Evolutionary conservation across 2,888 invertebrate genomes (phyloP), one percentile per base, ranked within the genome.

Genomic region (Cheilosia pagana): DNA sequence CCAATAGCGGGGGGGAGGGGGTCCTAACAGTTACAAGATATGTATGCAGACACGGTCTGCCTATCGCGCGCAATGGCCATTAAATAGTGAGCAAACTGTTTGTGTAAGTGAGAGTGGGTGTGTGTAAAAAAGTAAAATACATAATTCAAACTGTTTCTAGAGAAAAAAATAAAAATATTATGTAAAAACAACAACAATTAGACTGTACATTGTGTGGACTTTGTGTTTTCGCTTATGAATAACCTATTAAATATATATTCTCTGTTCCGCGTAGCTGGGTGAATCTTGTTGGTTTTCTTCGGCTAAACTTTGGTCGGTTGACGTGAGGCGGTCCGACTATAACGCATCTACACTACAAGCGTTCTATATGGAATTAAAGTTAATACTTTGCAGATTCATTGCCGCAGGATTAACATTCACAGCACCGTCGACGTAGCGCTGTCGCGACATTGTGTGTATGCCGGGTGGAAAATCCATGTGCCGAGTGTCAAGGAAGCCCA

Each of bases 351-450:
- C 53, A 45, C 23, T 70, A 62, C 48, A 63, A 88, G 90, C 89
- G 89, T 90, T 90, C 95, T 95, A 96, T 94, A 96, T 95, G 89
- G 95, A 94, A 91, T 95, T 95, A 88, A 96, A 96, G 91, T 95
- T 96, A 85, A 96, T 94, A 87, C 95, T 95, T 89, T 95, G 94
- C 89, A 95, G 93, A 92, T 95, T 95, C 89, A 96, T 94, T 87
- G 95, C 94, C 53, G 94, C 92, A 88, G 93, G 92, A 91, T 94
- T 94, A 12, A 92, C 91, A 76, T 92, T 92, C 57, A 92, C 92
- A 50, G 91, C 89, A 79, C 90, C 91, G 87, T 92, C 92, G 55
- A 92, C 90, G 82, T 92, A 92, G 53, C 92, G 90, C 86, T 92
- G 92, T 52, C 92, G 89, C 28, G 93, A 90, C 91, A 95, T 94